Evolutionary conservation across 2,113 vertebrate genomes (phyloP).

Genomic region (Crotalus tigris): DNA sequence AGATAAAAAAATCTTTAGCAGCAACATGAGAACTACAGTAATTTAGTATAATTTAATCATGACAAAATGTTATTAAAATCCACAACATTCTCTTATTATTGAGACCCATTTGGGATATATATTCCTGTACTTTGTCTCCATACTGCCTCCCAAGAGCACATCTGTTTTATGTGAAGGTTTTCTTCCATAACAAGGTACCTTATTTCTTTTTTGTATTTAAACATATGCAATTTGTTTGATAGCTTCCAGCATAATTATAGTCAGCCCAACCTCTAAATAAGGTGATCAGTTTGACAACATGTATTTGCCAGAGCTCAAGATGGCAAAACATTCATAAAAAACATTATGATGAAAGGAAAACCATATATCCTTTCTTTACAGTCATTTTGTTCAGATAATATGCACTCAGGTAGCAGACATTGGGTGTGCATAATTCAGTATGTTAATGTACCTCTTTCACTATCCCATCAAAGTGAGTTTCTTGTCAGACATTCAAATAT

Average conservation of each 20-base stretch:
- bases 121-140: conserved; percentile 40
- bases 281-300: conserved; percentile 65
- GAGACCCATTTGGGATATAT: conserved; percentile 52
- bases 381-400: conserved; percentile 31
- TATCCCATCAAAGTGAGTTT: not conserved
- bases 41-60: conserved; percentile 34
- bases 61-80: conserved; percentile 36
- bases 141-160: conserved; percentile 58
- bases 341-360: conserved; percentile 53
- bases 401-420: not conserved
- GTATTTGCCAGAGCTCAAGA: conserved; percentile 52
- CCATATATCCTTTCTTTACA: conserved; percentile 46
- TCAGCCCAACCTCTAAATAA: conserved; percentile 64
- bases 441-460: not conserved
- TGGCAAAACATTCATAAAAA: conserved; percentile 57
- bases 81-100: conserved; percentile 48
- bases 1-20: not conserved
- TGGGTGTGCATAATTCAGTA: not conserved
- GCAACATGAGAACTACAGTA: not conserved
- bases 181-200: conserved; percentile 57
- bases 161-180: conserved; percentile 65
- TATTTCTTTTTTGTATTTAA: conserved; percentile 53
- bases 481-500: not conserved
- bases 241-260: conserved; percentile 72
- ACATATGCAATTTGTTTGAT: conserved; percentile 69